These are phyloP conservation scores for Drosophila cardini DNA, from an alignment of 1,140 invertebrate genomes.

Conservation along the genomic window DNA sequence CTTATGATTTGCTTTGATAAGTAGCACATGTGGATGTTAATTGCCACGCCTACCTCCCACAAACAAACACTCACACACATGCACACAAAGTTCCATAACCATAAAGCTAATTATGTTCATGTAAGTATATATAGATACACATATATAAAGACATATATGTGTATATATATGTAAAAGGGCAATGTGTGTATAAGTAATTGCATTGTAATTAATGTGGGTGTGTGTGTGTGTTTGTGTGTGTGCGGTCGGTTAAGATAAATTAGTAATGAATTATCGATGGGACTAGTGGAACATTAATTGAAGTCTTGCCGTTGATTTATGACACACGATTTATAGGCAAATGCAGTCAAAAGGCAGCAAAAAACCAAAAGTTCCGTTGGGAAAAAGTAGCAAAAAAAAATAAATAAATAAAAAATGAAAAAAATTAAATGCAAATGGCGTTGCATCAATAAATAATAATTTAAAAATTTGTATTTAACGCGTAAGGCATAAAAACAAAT, in stretches of 20 bases:
- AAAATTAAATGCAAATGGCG: slow-evolving; percentile 52
- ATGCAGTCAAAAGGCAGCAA: slow-evolving; percentile 34
- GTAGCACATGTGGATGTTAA: slow-evolving; percentile 59
- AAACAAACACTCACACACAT: slow-evolving; percentile 21
- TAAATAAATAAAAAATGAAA: slow-evolving; percentile 18
- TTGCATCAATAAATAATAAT: slow-evolving; percentile 76
- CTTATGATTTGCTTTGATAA: slow-evolving; percentile 47
- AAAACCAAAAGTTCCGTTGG: slow-evolving; percentile 16
- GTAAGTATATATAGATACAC: background rate
- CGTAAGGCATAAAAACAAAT: slow-evolving; percentile 68
- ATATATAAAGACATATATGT: slow-evolving; percentile 25
- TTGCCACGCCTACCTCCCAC: slow-evolving; percentile 48
- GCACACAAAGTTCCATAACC: background rate
- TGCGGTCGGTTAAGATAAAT: slow-evolving; percentile 64
- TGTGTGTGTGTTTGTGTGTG: slow-evolving; percentile 50
- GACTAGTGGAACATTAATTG: slow-evolving; percentile 78
- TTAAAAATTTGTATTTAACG: slow-evolving; percentile 60
- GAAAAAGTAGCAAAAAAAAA: slow-evolving; percentile 14
- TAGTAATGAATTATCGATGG: slow-evolving; percentile 80
- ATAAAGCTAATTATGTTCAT: no score
- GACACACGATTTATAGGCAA: slow-evolving; percentile 65
- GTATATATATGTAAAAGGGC: slow-evolving; percentile 16
- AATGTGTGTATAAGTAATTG: slow-evolving; percentile 70
- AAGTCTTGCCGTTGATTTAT: slow-evolving; percentile 77
- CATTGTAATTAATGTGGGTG: slow-evolving; percentile 75